Base-by-base conservation (phyloP, 2,113 vertebrate species). In the Pachycephala philippinensis region DNA sequence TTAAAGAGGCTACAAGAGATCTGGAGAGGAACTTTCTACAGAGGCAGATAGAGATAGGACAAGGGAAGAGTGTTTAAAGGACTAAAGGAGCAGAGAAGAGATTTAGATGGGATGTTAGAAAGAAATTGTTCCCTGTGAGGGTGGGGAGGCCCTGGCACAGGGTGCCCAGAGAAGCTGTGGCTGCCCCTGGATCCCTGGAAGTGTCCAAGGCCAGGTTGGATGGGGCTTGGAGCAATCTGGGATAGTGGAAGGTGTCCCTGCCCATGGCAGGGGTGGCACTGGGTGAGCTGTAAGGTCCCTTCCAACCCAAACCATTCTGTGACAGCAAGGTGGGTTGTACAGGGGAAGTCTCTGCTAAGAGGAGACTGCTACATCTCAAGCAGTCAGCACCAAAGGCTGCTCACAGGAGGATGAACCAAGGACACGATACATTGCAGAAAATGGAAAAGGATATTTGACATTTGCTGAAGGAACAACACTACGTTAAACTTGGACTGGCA, bases 401-500 rank as follows among this genome's bases (percentile, higher is more conserved):
- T 84, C 50, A 57, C 81, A 79, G 77, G 47, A 91, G 42, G 84
- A 92, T 95, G 89, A 81, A 2, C 87, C 81, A 95, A 89, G 85
- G 90, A 81, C 86, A 63, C 11, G 1, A 81, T 24, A 68, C 78
- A 74, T 31, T 4, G 31, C 45, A 84, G 33, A 37, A 69, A 85
- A 94, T 27, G 12, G 65, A 76, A 83, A 60, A 89, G 50, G 50
- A 45, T 83, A 74, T 54, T 44, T 85, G 39, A 78, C 54, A 72
- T 95, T 53, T 74, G 72, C 84, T 65, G 26, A 44, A 39, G n/a
- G 56, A 91, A 77, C 37, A 85, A 57, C 60, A 19, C 57, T 30
- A 35, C 7, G 74, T 82, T 92, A 69, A 82, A 91, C 94, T 90
- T 87, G 70, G 7, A 44, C 90, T 94, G 84, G 93, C 94, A 96